Evolutionary conservation across 2,797 vertebrate species (phyloP), one percentile per base, ranked within the genome.

Genomic region (Ficedula albicollis): DNA sequence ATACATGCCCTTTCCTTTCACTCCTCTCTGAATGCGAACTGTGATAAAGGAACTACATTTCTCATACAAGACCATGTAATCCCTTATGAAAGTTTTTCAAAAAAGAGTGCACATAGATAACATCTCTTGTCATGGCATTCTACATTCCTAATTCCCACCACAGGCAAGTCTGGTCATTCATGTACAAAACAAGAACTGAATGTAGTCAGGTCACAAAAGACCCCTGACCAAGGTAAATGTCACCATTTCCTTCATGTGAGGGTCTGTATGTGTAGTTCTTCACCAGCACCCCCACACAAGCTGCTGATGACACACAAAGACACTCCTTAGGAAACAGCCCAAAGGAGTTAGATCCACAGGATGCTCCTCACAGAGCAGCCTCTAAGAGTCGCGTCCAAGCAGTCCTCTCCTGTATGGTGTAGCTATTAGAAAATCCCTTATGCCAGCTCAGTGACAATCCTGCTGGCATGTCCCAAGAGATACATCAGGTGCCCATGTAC

Each of bases 141-240:
- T 51, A 55, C 7, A 9, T 11, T 25, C 6, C 2, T 5, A 0
- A 0, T n/a, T 83, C 49, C 27, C 51, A 58, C 15, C 29, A 54
- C 54, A 51, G 15, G 13, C 30, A 80, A 60, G 10, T 30, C 3
- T 3, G 25, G 18, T 43, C 55, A 27, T 26, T 52, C 38, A 46
- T 20, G 52, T 77, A 54, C n/a, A 54, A 74, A 85, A 43, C 11
- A 80, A 70, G 7, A 43, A 58, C 38, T 2, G 1, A 44, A 67
- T 5, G 14, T 14, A 80, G 27, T 29, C 49, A 39, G 58, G 19
- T 72, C 64, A 68, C 49, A 52, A 27, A 72, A 92, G 48, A 69
- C 41, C 27, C 21, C 22, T 5, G 13, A 27, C 13, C 67, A 60
- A 38, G 26, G 39, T 62, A 66, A 74, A 85, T 21, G 32, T 55